Evolutionary conservation across 2,113 vertebrate genomes (phyloP).

Genomic region (Panthera leo): DNA sequence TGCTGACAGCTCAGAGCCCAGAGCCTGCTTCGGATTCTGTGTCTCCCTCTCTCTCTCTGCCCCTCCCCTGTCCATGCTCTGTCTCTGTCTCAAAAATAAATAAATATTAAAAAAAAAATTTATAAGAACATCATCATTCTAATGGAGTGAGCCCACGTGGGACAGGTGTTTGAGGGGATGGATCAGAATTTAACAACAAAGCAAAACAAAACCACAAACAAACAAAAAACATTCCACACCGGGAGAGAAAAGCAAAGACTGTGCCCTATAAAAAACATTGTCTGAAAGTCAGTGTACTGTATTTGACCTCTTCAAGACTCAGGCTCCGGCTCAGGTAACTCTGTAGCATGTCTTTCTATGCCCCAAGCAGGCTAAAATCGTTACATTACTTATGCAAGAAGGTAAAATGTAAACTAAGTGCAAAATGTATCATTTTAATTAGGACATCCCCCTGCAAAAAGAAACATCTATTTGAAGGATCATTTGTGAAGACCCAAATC

Average conservation of each 20-base stretch:
- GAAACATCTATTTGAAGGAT: neutral
- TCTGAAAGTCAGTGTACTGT: neutral
- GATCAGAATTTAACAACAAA: neutral
- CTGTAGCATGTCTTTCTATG: neutral
- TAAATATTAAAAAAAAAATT: too few relatives aligned
- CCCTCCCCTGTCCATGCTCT: too few relatives aligned
- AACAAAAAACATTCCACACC: neutral
- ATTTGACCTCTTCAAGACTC: neutral
- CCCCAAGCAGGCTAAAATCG: neutral
- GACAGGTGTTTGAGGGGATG: neutral
- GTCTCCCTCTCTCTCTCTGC: too few relatives aligned
- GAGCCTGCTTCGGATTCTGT: too few relatives aligned
- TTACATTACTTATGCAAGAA: neutral
- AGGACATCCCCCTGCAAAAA: neutral
- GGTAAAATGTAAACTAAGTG: neutral
- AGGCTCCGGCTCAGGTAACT: neutral
- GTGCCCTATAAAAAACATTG: neutral
- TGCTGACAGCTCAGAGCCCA: too few relatives aligned
- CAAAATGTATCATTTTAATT: constrained; percentile 13
- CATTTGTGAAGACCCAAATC: neutral
- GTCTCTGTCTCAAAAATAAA: too few relatives aligned
- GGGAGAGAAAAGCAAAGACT: neutral
- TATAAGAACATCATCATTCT: neutral
- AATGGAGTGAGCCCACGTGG: neutral
- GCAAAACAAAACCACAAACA: neutral